A percentile compares a stretch with the other conserved stretches of the same genome.
Evolutionary conservation across 2,797 vertebrate genomes (phyloP).

Genomic region (Diceros bicornis): DNA sequence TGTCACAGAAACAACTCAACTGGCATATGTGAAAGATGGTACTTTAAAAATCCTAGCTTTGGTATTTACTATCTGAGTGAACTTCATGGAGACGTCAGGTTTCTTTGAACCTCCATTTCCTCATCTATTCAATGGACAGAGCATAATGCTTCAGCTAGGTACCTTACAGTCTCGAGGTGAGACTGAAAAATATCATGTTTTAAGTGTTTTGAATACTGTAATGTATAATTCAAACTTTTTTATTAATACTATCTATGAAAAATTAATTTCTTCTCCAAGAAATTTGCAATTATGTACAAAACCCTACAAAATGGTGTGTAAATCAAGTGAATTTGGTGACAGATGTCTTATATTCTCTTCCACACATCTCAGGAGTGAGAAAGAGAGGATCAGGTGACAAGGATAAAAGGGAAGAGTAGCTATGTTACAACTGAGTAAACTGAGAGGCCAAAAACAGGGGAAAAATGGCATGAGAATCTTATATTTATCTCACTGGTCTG

Average conservation of each 20-base stretch:
- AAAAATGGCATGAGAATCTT: neutral
- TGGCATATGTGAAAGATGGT: neutral
- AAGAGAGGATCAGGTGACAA: neutral
- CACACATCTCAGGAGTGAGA: neutral
- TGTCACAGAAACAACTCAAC: neutral
- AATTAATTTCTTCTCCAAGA: neutral
- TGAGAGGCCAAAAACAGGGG: neutral
- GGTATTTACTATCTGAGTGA: neutral
- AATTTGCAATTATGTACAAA: neutral
- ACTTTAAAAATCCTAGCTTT: neutral
- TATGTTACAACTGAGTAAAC: neutral
- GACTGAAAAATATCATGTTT: neutral
- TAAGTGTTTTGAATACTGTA: neutral
- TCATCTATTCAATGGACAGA: neutral
- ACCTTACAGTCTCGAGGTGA: neutral
- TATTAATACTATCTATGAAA: neutral
- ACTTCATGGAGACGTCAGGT: neutral
- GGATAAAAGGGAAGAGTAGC: neutral
- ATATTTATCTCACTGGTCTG: neutral
- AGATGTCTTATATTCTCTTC: neutral
- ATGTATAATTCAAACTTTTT: neutral
- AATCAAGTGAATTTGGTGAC: neutral
- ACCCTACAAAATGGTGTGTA: neutral
- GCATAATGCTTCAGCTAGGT: neutral
- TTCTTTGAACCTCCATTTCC: neutral